These are phyloP conservation scores for Drosophila kanekoi DNA, from an alignment of 2,888 invertebrate species.

Conservation along the genomic window DNA sequence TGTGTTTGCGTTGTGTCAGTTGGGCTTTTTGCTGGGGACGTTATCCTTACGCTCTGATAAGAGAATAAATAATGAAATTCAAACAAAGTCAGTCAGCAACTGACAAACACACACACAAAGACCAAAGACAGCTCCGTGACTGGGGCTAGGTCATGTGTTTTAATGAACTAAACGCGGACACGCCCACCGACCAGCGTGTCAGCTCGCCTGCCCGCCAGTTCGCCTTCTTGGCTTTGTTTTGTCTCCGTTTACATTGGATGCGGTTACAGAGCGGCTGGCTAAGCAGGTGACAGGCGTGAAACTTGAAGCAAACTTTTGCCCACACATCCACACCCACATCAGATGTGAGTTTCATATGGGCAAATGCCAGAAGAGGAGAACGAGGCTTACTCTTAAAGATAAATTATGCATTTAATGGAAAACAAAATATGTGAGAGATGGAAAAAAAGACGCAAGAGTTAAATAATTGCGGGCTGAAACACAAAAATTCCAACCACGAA, in stretches of 20 bases:
- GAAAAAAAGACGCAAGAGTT: conserved; percentile 40
- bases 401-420: conserved; percentile 65
- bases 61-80: conserved; percentile 74
- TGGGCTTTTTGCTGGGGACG: conserved; percentile 40
- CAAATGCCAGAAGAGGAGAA: not conserved
- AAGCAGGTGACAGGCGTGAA: conserved; percentile 62
- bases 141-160: conserved; percentile 49
- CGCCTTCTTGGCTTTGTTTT: conserved; percentile 22
- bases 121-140: conserved; percentile 21
- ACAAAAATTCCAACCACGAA: conserved; percentile 64
- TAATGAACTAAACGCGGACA: conserved; percentile 55
- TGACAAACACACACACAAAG: conserved; percentile 50
- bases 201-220: too few relatives aligned
- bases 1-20: conserved; percentile 9
- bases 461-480: conserved; percentile 62
- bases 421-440: conserved; percentile 13
- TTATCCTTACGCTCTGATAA: conserved; percentile 54
- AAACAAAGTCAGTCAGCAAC: conserved; percentile 65
- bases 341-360: not conserved
- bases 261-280: conserved; percentile 34
- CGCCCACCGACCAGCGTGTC: conserved; percentile 30
- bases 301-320: conserved; percentile 44
- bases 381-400: conserved; percentile 46
- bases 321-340: not conserved
- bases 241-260: conserved; percentile 31